Evolutionary conservation across 2,888 invertebrate species (phyloP), one percentile per base, ranked within the genome.

Genomic region (Eristalinus sepulchralis): DNA sequence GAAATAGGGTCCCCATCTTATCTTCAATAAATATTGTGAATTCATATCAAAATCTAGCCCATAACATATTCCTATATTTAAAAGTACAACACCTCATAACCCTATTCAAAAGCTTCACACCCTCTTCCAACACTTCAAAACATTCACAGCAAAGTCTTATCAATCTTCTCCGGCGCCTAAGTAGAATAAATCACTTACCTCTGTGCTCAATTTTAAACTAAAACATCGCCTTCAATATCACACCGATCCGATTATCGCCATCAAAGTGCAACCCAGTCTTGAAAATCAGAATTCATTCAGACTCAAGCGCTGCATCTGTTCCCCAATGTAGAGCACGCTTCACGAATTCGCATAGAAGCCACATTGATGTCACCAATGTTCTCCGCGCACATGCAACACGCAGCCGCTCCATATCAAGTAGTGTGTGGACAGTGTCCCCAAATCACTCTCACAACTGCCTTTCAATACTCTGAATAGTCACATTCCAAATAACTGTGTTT

Each of bases 311-410:
- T 11, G 39, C 57, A 57, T 57, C 57, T 13, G 13, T 0, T 13
- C 36, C 24, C 20, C 11, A 9, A n/a, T 36, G 57, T 78, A 33
- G 66, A 72, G 53, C 63, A 53, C n/a, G 24, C 79, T 71, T 66
- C 17, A 27, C 31, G 47, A 57, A n/a, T 6, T 9, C 34, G 13
- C 71, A 80, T 71, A 75, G 59, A 83, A 64, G 75, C 66, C 55
- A 39, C 66, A 84, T 84, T 80, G 71, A 53, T 53, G 66, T 73
- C 68, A 77, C 55, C 63, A 53, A 33, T 36, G 77, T 64, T 81
- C 39, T 75, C 36, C 34, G 17, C 17, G 17, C 47, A 17, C 17
- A 17, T 8, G 47, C 47, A 47, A 8, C 47, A 8, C n/a, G 17
- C 17, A 17, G 47, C 13, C 8, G 47, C 2, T 17, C 72, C 77